Percentiles rank a stretch among this genome's conserved stretches.
phyloP scores from a whole-genome alignment of 2,888 invertebrate species.

The Epistrophe eligans region DNA sequence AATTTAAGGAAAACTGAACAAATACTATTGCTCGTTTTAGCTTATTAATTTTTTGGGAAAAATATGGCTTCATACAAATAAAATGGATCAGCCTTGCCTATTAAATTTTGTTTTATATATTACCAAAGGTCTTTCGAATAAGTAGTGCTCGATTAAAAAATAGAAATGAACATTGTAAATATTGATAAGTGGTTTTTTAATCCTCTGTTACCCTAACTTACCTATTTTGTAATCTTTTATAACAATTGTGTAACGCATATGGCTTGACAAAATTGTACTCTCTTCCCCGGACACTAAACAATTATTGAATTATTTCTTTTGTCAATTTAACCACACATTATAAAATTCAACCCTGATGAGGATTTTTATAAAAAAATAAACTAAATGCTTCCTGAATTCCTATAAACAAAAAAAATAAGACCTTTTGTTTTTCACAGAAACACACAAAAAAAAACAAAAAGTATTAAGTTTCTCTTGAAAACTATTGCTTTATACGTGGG shows the following conservation, averaged over 20 bases:
- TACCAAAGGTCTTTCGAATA: too few species aligned
- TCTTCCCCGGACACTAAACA: neutral
- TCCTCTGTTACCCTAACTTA: too few species aligned
- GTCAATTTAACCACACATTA: slow-evolving; percentile 29
- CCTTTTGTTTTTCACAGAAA: slow-evolving; percentile 23
- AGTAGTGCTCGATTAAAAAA: too few species aligned
- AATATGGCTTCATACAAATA: too few species aligned
- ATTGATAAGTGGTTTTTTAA: too few species aligned
- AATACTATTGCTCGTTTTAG: too few species aligned
- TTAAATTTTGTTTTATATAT: too few species aligned
- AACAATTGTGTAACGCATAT: neutral
- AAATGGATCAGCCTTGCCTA: too few species aligned
- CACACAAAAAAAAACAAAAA: slow-evolving; percentile 35
- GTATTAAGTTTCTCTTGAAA: slow-evolving; percentile 62
- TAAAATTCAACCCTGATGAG: neutral
- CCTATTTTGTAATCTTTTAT: too few species aligned
- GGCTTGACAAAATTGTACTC: slow-evolving; percentile 10
- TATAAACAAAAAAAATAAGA: slow-evolving; percentile 7
- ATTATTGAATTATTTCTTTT: neutral
- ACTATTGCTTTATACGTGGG: neutral
- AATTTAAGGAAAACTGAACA: too few species aligned
- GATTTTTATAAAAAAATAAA: neutral
- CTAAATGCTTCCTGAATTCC: slow-evolving; percentile 44
- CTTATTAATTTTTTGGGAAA: too few species aligned
- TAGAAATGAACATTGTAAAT: too few species aligned